Evolutionary conservation across 2,888 invertebrate genomes (phyloP), one percentile per base, ranked within the genome.

Genomic region (Thyatira batis): DNA sequence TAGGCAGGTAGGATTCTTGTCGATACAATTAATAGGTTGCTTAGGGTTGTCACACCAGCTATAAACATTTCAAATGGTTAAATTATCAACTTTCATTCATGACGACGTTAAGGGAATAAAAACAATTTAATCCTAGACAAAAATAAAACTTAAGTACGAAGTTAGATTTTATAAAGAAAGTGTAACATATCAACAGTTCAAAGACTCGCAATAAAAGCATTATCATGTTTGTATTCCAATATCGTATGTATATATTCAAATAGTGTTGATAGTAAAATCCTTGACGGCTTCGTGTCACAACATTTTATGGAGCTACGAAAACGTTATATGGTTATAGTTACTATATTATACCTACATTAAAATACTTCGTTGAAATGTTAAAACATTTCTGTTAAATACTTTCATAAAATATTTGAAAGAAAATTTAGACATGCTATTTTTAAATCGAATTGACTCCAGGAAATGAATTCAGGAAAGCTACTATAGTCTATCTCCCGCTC

Each of bases 211-310:
- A 39, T 39, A 39, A 39, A 39, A 39, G 39, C 39, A 39, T 39
- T 39, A 39, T 39, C 39, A 17, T 39, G 39, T 39, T 39, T 39
- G 17, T 39, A 45, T 49, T 57, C 51, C 39, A 48, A 27, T 49
- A 33, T 45, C 48, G 53, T 33, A 52, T 60, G 71, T 71, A 52
- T 60, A 71, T 71, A 80, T 82, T 78, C 64, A 61, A 63, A 52
- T 74, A 52, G 61, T 65, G 60, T 64, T 69, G 76, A 75, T 75
- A 63, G 70, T 49, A 39, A 39, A 39, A 39, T 39, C 39, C 39
- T 39, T 8, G n/a, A 39, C 17, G 39, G 39, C 17, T 39, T 17
- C 39, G 39, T 39, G 39, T 17, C 39, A n/a, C 13, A 39, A 39
- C 39, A 8, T 39, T 39, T n/a, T 39, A 39, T 17, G 39, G n/a